Base-by-base conservation (phyloP, 2,888 invertebrate species). In the Leptopilina syphax region DNA sequence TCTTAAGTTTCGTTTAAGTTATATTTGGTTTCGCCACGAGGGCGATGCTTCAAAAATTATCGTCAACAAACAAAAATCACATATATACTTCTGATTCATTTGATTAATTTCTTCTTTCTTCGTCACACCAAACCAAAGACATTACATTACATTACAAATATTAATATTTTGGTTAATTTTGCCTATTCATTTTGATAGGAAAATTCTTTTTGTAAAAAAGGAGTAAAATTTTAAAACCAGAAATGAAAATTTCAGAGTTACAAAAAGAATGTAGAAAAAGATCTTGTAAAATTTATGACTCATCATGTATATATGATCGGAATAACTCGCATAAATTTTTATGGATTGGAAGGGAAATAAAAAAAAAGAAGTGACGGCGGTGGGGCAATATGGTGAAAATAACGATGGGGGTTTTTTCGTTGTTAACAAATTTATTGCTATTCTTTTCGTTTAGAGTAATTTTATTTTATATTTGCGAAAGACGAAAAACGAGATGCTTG, bases 1-100 rank as follows among this genome's bases (percentile, higher is more conserved):
- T 88, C 88, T 90, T 88, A 50, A 88, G 90, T 86, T 88, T 86
- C 86, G 88, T 90, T 91, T 89, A 44, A 89, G 91, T 91, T 91
- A 91, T 91, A 91, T 91, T 91, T 91, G 91, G 91, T 90, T 86
- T 85, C 18, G 18, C 83, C 85, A 85, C 85, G 86, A 86, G 86
- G 86, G 86, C 83, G 85, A 83, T 81, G 84, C 85, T 87, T 89
- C 88, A 89, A 91, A 91, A 91, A 34, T 34, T 91, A 18, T 91
- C 91, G 91, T 91, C 91, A 90, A 84, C 90, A 89, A 89, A 91
- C 91, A 91, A 1, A 34, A 34, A 34, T 3, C 3, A 3, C 34
- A 34, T 27, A 27, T 4, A 34, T 34, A 34, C 34, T 34, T 34
- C 3, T 2, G 34, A 2, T 34, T 34, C 34, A 34, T 3, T 34